Evolutionary conservation across 2,797 vertebrate species (phyloP).

Genomic region (Ptychadena robeensis): DNA sequence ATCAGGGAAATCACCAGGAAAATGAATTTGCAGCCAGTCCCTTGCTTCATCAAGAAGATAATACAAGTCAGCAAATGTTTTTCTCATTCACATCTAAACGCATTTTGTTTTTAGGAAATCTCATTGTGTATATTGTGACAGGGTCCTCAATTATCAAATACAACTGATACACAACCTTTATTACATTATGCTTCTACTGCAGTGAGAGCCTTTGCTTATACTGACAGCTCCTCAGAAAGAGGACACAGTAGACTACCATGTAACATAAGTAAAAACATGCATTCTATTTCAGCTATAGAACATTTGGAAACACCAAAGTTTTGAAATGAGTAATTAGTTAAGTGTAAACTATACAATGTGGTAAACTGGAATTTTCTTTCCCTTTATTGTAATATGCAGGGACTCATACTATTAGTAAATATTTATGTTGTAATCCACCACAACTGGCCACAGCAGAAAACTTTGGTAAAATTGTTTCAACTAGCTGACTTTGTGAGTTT

Average conservation of each 20-base stretch:
- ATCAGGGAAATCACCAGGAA: slow-evolving; percentile 75
- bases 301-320: too few relatives aligned
- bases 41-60: slow-evolving; percentile 71
- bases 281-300: background rate
- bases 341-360: too few relatives aligned
- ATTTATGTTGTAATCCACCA: too few relatives aligned
- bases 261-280: background rate
- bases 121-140: slow-evolving; percentile 27
- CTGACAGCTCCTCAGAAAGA: background rate
- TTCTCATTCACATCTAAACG: slow-evolving; percentile 47
- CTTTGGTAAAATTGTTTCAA: too few relatives aligned
- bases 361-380: too few relatives aligned
- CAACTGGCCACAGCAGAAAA: too few relatives aligned
- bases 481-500: too few relatives aligned
- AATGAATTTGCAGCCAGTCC: slow-evolving; percentile 71
- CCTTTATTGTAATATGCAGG: too few relatives aligned
- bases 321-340: too few relatives aligned
- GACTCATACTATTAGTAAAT: too few relatives aligned
- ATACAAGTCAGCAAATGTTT: slow-evolving; percentile 69
- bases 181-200: background rate
- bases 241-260: background rate
- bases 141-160: slow-evolving; percentile 15
- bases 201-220: background rate
- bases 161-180: background rate
- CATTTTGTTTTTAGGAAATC: slow-evolving; percentile 15